These are phyloP conservation scores for Trichomycterus rosablanca DNA, from an alignment of 2,113 vertebrate genomes.

Conservation along the genomic window DNA sequence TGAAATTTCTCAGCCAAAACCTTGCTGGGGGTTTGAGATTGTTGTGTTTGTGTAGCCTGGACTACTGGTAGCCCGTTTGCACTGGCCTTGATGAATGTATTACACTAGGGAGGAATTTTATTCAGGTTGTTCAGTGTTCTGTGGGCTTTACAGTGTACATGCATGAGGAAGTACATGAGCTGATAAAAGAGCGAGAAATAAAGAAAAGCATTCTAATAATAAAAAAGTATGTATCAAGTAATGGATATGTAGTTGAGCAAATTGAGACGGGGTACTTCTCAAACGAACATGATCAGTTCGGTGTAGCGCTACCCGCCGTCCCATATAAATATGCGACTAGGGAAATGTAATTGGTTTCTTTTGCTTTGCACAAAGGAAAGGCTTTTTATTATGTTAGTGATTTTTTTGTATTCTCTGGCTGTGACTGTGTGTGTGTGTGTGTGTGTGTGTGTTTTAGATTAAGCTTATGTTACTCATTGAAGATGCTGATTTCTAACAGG, in stretches of 20 bases:
- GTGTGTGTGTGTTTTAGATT: neutral
- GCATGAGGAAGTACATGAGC: neutral
- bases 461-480: slow-evolving; percentile 46
- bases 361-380: slow-evolving; percentile 7
- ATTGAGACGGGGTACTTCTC: slow-evolving; percentile 12
- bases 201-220: neutral
- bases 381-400: slow-evolving; percentile 5
- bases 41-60: too few relatives aligned
- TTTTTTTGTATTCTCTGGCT: neutral
- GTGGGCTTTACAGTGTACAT: neutral
- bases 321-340: slow-evolving; percentile 26
- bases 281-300: slow-evolving; percentile 20
- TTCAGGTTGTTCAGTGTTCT: slow-evolving; percentile 16
- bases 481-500: slow-evolving; percentile 51
- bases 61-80: too few relatives aligned
- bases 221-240: slow-evolving; percentile 17
- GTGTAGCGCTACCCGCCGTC: slow-evolving; percentile 5
- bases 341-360: slow-evolving; percentile 30
- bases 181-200: neutral
- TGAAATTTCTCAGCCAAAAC: too few relatives aligned
- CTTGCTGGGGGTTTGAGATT: too few relatives aligned
- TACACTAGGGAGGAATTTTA: slow-evolving; percentile 2
- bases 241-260: slow-evolving; percentile 14
- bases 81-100: neutral
- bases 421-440: neutral